These are phyloP conservation scores for Pantherophis alleghaniensis DNA, from an alignment of 2,797 vertebrate genomes.

Conservation along the genomic window DNA sequence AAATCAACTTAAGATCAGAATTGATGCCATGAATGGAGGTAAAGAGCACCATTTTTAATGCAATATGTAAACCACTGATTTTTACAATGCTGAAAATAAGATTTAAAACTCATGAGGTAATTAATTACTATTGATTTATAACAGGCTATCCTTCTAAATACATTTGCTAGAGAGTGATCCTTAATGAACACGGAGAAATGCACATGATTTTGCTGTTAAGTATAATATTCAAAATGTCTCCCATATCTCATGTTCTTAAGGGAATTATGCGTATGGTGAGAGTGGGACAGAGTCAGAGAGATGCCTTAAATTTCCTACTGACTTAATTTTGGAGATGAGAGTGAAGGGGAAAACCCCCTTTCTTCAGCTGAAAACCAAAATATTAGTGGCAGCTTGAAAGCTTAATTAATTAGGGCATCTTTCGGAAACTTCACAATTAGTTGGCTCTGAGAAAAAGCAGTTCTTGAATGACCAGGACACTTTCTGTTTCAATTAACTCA, in stretches of 20 bases:
- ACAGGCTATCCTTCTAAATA: neutral
- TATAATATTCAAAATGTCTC: neutral
- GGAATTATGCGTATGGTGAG: neutral
- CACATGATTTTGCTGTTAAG: neutral
- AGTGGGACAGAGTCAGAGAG: neutral
- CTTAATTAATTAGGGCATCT: no score
- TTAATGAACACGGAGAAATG: neutral
- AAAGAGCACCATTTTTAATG: conserved; percentile 5
- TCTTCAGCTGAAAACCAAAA: neutral
- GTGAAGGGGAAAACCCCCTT: neutral
- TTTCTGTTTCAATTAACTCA: neutral
- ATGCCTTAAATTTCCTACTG: neutral
- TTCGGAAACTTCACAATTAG: neutral
- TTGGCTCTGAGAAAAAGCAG: neutral
- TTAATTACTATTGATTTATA: neutral
- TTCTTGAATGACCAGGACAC: neutral
- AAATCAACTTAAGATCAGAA: conserved; percentile 89
- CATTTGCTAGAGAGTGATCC: neutral
- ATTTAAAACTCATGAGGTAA: neutral
- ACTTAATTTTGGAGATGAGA: neutral
- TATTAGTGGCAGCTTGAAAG: neutral
- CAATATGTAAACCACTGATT: neutral
- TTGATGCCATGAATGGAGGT: conserved; percentile 99
- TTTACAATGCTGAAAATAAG: neutral
- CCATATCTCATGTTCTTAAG: neutral